phyloP scores from a whole-genome alignment of 2,113 vertebrate species.

The Peromyscus maniculatus region DNA sequence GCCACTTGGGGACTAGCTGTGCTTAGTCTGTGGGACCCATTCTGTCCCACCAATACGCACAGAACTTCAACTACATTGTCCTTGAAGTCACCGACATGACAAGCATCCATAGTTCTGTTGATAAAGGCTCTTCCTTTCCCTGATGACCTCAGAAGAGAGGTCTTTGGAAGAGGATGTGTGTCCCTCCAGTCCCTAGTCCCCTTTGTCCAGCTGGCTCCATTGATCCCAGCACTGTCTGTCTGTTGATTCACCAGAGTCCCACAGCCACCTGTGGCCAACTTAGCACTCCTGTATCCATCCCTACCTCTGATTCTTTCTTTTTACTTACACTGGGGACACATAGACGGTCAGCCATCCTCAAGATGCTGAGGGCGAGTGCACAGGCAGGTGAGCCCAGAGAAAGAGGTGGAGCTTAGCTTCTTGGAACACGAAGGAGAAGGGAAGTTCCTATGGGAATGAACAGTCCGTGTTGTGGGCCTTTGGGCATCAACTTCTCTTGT shows the following conservation, averaged over 20 bases:
- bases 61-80: slow-evolving; percentile 29
- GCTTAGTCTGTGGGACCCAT: neutral
- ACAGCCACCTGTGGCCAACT: neutral
- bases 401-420: neutral
- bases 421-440: slow-evolving; percentile 7
- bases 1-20: neutral
- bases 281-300: neutral
- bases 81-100: neutral
- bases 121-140: neutral
- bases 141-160: neutral
- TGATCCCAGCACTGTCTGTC: neutral
- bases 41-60: neutral
- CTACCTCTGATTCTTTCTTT: slow-evolving; percentile 13
- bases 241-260: neutral
- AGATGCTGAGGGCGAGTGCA: neutral
- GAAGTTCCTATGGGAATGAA: neutral
- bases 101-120: neutral
- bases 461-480: neutral
- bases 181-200: neutral
- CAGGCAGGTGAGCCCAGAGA: neutral
- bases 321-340: neutral
- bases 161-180: neutral
- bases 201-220: neutral
- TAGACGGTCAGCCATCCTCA: neutral
- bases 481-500: neutral